Base-by-base conservation (phyloP, 2,797 vertebrate genomes). In the Cynodonichthys magdalenae region DNA sequence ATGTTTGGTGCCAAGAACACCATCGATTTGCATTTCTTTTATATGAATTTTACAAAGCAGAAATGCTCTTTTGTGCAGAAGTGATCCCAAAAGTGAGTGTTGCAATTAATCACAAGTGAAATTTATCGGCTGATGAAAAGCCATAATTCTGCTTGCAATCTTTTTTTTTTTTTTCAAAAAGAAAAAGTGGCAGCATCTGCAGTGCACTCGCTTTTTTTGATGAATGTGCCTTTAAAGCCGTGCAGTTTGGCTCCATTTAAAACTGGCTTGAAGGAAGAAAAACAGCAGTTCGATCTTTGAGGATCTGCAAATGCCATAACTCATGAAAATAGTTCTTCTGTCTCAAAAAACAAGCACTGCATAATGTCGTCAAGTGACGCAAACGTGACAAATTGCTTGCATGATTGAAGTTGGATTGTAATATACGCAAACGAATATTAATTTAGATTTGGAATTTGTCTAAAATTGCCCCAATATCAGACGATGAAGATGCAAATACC, bases 21-120 rank as follows among this genome's bases (percentile, higher is more conserved):
- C 93, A 94, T 91, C 85, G 85, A 94, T 94, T 94, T 94, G 94
- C 94, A 94, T 94, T 94, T 94, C 93, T 93, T 94, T 94, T 94
- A 92, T 94, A 93, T 91, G 89, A 92, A 89, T 94, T 94, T 93
- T 91, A 94, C 92, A 94, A 94, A 93, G 93, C 91, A 91, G 87
- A 93, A 93, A 93, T 91, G 91, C 90, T 93, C 93, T 93, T 93
- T 94, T 93, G 92, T 94, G 89, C 81, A 90, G 89, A 93, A 93
- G 93, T 92, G 92, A 93, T 93, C 91, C 90, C 83, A 86, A 92
- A 94, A 93, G 92, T 93, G 93, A 94, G 93, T 90, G 92, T 94
- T 94, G 94, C 93, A 94, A 94, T 94, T 94, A 94, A 94, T 94
- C 93, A 93, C 92, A 92, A 94, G 92, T 93, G 93, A 94, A 94